Evolutionary conservation across 2,113 vertebrate genomes (phyloP).

Genomic region (Meriones unguiculatus): DNA sequence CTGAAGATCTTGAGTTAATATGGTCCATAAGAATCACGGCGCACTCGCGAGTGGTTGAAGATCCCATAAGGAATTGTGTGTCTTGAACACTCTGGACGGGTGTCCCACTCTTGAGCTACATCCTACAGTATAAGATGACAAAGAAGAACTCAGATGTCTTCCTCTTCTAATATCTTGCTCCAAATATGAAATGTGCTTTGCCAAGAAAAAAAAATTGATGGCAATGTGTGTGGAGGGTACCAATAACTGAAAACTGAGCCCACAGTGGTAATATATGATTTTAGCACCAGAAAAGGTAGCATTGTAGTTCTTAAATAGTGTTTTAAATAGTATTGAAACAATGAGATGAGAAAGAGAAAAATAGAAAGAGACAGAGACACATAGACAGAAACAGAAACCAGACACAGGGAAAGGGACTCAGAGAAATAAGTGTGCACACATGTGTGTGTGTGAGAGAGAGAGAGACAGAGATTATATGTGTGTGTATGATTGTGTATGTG

Average conservation of each 20-base stretch:
- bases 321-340: background rate
- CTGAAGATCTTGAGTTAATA: conserved; percentile 59
- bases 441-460: background rate
- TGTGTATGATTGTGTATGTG: background rate
- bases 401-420: background rate
- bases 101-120: no score
- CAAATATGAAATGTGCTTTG: background rate
- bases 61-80: background rate
- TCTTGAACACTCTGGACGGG: no score
- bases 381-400: no score
- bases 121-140: conserved; percentile 47
- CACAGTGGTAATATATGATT: background rate
- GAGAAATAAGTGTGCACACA: background rate
- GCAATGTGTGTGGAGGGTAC: background rate
- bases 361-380: background rate
- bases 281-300: background rate
- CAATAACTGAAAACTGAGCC: background rate
- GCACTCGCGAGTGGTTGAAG: conserved; percentile 74
- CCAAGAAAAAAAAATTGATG: background rate
- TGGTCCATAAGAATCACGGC: conserved; percentile 66
- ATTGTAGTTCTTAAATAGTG: conserved; percentile 33
- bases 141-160: conserved; percentile 53
- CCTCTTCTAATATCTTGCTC: background rate
- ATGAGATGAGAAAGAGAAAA: background rate
- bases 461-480: background rate